Percentiles rank a stretch among this genome's conserved stretches.
phyloP scores from a whole-genome alignment of 2,797 vertebrate species.

The Phrynocephalus forsythii region DNA sequence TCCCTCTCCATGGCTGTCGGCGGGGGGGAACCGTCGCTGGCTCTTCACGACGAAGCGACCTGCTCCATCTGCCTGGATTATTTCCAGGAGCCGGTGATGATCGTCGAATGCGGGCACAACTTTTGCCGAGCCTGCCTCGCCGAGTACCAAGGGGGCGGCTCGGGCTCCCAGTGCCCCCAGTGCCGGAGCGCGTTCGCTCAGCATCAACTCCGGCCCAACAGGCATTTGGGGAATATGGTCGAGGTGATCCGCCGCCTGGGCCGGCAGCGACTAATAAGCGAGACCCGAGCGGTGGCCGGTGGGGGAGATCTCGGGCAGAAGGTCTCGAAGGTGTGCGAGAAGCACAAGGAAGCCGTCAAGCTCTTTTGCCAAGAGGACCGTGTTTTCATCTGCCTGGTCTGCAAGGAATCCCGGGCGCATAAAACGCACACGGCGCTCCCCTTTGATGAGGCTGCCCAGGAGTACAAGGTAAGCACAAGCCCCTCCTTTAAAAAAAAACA shows the following conservation, averaged over 20 bases:
- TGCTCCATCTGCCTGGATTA: slow-evolving; percentile 74
- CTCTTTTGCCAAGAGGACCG: slow-evolving; percentile 71
- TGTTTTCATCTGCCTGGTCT: slow-evolving; percentile 73
- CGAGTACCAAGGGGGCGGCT: not conserved
- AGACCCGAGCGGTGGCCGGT: not conserved
- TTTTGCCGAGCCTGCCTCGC: slow-evolving; percentile 8
- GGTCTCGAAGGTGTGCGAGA: slow-evolving; percentile 46
- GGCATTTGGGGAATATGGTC: slow-evolving; percentile 70
- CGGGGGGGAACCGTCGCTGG: slow-evolving; percentile 60
- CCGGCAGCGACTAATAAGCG: not conserved
- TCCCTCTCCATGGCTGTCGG: slow-evolving; percentile 62
- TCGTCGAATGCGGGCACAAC: slow-evolving; percentile 54
- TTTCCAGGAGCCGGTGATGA: slow-evolving; percentile 78
- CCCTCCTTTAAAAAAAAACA: too few species aligned
- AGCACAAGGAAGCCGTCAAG: slow-evolving; percentile 70
- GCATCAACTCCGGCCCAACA: slow-evolving; percentile 65
- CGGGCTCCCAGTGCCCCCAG: slow-evolving; percentile 49
- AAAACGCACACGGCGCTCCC: slow-evolving; percentile 70
- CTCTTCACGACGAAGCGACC: slow-evolving; percentile 55
- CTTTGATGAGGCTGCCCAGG: slow-evolving; percentile 70
- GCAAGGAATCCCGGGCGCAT: slow-evolving; percentile 71
- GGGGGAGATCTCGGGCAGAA: too few species aligned
- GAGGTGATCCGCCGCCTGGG: slow-evolving; percentile 52
- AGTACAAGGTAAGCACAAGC: slow-evolving; percentile 68
- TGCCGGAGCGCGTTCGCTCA: slow-evolving; percentile 64